Percentiles rank a stretch among this genome's conserved stretches.
These are phyloP conservation scores for Ectemnius lituratus DNA, from an alignment of 2,888 invertebrate species.

Conservation along the genomic window DNA sequence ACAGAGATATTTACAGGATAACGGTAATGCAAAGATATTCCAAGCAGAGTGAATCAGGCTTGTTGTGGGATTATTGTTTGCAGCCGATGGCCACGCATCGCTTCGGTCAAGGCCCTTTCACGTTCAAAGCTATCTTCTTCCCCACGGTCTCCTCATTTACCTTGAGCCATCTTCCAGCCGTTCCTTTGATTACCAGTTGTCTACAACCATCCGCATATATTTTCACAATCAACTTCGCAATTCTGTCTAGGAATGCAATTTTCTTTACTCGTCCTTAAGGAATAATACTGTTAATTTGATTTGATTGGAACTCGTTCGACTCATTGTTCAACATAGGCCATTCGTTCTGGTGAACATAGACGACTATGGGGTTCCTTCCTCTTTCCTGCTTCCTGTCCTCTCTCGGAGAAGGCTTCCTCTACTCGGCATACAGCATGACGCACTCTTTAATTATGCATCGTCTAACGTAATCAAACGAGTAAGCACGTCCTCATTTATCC, in stretches of 20 bases:
- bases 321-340: background rate
- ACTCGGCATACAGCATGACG: background rate
- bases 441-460: constrained; percentile 10
- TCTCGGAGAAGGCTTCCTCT: background rate
- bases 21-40: constrained; percentile 65
- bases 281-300: background rate
- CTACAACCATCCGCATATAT: constrained; percentile 17
- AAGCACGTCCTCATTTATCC: constrained; percentile 6
- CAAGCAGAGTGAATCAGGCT: constrained; percentile 69
- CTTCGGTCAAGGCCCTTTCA: constrained; percentile 65
- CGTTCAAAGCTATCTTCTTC: constrained; percentile 17
- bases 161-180: constrained; percentile 35
- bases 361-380: background rate
- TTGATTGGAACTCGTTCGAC: background rate
- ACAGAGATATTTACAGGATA: constrained; percentile 39
- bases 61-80: constrained; percentile 58
- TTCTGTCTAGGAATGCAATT: background rate
- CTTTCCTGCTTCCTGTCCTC: constrained; percentile 5
- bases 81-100: constrained; percentile 65
- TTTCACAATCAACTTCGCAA: constrained; percentile 14
- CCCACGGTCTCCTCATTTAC: constrained; percentile 37
- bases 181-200: constrained; percentile 9
- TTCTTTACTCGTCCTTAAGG: background rate
- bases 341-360: background rate
- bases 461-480: constrained; percentile 4